Conservation (phyloP, 2,113 vertebrate genomes). For the Petrocephalus microphthalmus region DNA sequence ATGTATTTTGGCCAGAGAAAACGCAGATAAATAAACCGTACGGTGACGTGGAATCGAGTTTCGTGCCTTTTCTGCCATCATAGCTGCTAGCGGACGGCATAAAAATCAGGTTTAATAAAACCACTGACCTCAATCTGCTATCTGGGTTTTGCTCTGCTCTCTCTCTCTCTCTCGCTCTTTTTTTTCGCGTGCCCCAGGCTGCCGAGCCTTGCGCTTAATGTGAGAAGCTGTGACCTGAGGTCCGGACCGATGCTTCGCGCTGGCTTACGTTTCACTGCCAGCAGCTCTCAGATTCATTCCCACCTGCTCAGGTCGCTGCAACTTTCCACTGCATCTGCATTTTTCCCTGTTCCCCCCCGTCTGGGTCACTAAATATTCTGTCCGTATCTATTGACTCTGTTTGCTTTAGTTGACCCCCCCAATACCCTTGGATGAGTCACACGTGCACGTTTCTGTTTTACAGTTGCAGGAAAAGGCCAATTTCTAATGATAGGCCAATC, state of each 20-base stretch:
- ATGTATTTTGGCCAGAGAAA: conserved; percentile 13
- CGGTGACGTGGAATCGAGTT: neutral
- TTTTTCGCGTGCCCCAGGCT: neutral
- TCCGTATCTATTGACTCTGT: neutral
- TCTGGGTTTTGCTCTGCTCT: conserved; percentile 1
- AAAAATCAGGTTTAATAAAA: conserved; percentile 25
- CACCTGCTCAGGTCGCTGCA: conserved; percentile 21
- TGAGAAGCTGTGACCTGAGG: conserved; percentile 17
- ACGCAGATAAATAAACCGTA: conserved; percentile 10
- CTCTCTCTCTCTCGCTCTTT: neutral
- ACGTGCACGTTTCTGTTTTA: neutral
- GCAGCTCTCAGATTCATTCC: conserved; percentile 30
- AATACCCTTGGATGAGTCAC: neutral
- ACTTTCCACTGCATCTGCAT: conserved; percentile 25
- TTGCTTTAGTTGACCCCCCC: neutral
- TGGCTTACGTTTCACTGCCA: conserved; percentile 30
- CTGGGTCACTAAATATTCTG: neutral
- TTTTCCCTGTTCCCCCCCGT: neutral
- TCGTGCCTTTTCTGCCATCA: conserved; percentile 14
- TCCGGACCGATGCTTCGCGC: conserved; percentile 20
- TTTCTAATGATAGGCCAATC: neutral
- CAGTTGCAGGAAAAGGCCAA: neutral
- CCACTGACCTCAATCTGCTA: conserved; percentile 22
- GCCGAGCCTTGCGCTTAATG: conserved; percentile 9
- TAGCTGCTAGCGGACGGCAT: conserved; percentile 29